Percentiles rank a stretch among this genome's conserved stretches.
phyloP scores from a whole-genome alignment of 1,140 invertebrate species.

The Heliconius congener region DNA sequence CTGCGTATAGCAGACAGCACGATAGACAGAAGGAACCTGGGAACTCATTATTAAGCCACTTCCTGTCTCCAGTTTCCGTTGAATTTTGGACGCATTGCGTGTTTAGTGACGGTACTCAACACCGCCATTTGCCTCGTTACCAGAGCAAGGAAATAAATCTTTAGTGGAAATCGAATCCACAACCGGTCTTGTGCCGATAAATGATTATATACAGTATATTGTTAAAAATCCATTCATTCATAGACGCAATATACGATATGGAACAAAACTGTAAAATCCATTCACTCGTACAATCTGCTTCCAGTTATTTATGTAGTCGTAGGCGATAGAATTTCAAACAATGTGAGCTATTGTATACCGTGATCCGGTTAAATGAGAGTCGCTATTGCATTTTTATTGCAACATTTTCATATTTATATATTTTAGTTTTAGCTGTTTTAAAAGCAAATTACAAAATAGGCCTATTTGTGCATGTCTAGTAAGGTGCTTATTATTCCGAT shows the following conservation, averaged over 20 bases:
- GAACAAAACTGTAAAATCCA: constrained; percentile 5
- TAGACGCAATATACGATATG: neutral
- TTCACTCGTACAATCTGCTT: constrained; percentile 3
- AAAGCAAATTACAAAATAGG: neutral
- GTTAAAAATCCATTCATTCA: neutral
- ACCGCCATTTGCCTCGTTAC: no score
- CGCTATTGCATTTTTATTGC: constrained; percentile 5
- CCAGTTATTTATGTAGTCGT: constrained; percentile 3
- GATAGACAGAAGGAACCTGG: no score
- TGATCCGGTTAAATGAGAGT: constrained; percentile 9
- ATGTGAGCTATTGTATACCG: neutral
- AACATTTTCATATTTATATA: neutral
- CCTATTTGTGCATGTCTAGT: no score
- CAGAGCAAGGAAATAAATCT: no score
- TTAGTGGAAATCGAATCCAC: no score
- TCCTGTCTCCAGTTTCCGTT: no score
- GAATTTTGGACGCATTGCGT: no score
- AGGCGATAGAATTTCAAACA: constrained; percentile 8
- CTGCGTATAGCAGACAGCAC: no score
- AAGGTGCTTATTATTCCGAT: no score
- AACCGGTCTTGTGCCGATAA: no score
- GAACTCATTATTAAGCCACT: no score
- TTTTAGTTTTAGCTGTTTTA: neutral
- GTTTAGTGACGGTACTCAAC: no score
- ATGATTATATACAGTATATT: neutral